These are phyloP conservation scores for Glossosoma conforme DNA, from an alignment of 1,140 invertebrate genomes.

Conservation along the genomic window DNA sequence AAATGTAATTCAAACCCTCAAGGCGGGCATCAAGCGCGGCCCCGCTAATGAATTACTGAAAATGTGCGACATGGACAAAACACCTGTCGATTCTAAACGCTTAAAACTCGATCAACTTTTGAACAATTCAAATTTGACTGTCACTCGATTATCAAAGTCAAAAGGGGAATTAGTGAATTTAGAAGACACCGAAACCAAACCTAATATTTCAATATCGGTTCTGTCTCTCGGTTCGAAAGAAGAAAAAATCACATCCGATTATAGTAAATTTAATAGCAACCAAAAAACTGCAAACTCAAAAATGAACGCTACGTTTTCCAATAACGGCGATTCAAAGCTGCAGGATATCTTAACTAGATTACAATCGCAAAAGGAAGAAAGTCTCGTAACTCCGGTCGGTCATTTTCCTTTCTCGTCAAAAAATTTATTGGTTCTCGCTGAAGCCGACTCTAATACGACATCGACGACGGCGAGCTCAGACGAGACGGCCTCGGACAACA, in stretches of 20 bases:
- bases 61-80: constrained; percentile 35
- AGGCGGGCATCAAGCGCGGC: constrained; percentile 7
- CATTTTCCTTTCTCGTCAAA: constrained; percentile 26
- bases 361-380: constrained; percentile 34
- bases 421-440: constrained; percentile 34
- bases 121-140: constrained; percentile 40
- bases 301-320: constrained; percentile 35
- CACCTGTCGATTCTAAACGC: constrained; percentile 40
- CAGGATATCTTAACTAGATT: constrained; percentile 46
- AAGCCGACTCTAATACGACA: constrained; percentile 41
- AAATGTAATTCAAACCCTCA: constrained; percentile 9
- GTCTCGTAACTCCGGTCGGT: constrained; percentile 23
- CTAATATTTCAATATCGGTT: constrained; percentile 17
- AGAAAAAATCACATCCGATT: constrained; percentile 18
- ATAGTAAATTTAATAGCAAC: constrained; percentile 11
- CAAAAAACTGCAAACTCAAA: constrained; percentile 16
- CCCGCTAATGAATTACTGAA: constrained; percentile 11
- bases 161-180: constrained; percentile 11
- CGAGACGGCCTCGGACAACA: constrained; percentile 29
- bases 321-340: constrained; percentile 47
- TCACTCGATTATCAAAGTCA: constrained; percentile 34
- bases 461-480: constrained; percentile 33
- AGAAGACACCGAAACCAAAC: background rate
- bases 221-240: constrained; percentile 20
- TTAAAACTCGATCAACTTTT: constrained; percentile 45